phyloP scores from a whole-genome alignment of 2,113 vertebrate species.

The Psephotus haematonotus region DNA sequence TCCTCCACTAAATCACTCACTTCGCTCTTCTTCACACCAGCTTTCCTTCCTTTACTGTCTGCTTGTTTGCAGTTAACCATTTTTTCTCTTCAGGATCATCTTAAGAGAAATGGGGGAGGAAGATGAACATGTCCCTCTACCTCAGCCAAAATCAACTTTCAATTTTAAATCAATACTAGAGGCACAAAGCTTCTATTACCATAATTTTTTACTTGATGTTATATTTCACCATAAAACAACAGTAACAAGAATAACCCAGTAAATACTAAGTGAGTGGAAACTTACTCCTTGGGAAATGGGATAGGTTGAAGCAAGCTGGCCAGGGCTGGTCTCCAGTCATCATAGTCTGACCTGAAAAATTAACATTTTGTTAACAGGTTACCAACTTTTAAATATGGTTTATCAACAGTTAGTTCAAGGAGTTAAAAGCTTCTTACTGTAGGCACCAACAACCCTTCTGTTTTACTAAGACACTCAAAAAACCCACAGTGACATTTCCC shows the following conservation, averaged over 20 bases:
- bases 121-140: not conserved
- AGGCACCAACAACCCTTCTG: not conserved
- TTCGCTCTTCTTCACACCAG: not conserved
- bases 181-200: not conserved
- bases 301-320: conserved; percentile 98
- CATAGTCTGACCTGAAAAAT: conserved; percentile 89
- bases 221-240: not conserved
- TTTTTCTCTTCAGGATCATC: not conserved
- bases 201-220: not conserved
- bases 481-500: conserved; percentile 28
- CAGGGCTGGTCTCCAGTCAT: conserved; percentile 98
- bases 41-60: not conserved
- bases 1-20: not conserved
- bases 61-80: not conserved
- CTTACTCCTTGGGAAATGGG: conserved; percentile 99
- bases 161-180: not conserved
- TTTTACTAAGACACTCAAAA: not conserved
- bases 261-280: not conserved
- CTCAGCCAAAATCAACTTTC: not conserved
- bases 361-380: not conserved
- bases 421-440: not conserved
- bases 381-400: not conserved
- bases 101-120: not conserved
- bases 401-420: not conserved
- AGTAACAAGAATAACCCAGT: not conserved